These are phyloP conservation scores for Mythimna vitellina DNA, from an alignment of 2,888 invertebrate genomes.

Conservation along the genomic window DNA sequence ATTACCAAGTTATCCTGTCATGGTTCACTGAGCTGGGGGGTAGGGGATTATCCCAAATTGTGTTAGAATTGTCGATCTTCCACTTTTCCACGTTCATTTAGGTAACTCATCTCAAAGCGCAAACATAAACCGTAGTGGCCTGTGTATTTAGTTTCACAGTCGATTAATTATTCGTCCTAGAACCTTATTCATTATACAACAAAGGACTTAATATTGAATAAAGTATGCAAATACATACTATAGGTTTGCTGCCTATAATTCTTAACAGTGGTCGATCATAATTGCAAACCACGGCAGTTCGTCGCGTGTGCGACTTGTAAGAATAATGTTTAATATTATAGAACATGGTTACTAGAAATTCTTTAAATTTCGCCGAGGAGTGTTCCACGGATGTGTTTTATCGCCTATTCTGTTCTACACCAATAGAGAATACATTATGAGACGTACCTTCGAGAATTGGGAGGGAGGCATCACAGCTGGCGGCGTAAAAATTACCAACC, in stretches of 20 bases:
- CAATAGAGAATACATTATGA: too few species aligned
- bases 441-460: too few species aligned
- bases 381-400: too few species aligned
- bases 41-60: not conserved
- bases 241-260: too few species aligned
- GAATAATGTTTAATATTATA: slow-evolving; percentile 19
- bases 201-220: slow-evolving; percentile 21
- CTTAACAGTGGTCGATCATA: slow-evolving; percentile 35
- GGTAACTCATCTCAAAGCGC: not conserved
- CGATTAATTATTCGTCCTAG: slow-evolving; percentile 1
- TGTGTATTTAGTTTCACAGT: not conserved
- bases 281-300: slow-evolving; percentile 40
- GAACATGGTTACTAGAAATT: not conserved
- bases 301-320: slow-evolving; percentile 53
- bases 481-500: too few species aligned
- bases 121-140: not conserved
- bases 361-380: too few species aligned
- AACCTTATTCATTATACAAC: slow-evolving; percentile 27
- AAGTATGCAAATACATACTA: too few species aligned
- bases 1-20: slow-evolving; percentile 2
- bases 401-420: too few species aligned
- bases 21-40: not conserved
- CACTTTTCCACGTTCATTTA: slow-evolving; percentile 8
- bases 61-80: not conserved
- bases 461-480: too few species aligned